Evolutionary conservation across 2,797 vertebrate genomes (phyloP), one percentile per base, ranked within the genome.

Genomic region (Sebastes vulpes): DNA sequence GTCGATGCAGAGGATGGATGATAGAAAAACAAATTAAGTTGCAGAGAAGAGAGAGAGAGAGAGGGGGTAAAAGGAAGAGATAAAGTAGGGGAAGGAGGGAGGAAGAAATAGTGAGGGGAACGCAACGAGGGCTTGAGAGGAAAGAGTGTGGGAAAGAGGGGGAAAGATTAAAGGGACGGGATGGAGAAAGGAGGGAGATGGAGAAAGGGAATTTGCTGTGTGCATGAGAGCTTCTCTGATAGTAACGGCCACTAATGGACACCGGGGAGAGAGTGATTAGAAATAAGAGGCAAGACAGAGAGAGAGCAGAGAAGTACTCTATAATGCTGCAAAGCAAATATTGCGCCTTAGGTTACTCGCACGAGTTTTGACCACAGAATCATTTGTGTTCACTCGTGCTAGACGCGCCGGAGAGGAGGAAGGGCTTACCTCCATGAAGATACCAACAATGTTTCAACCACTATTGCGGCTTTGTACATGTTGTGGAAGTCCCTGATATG

Each of bases 11-110:
- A 76, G 63, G 87, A 89, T 61, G 84, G 75, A 90, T 79, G 82
- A 87, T 87, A 89, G 77, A 74, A 89, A 90, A 92, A 84, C 78
- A 91, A 90, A 91, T 90, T 78, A 91, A 93, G 88, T 85, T 79
- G 78, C 70, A 74, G 63, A 64, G 67, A 72, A 46, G 26, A 65
- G 72, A 66, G 31, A 28, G 31, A 26, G 21, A 32, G 23, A 12
- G 67, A 68, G 68, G 26, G 61, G 23, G 75, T 59, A 42, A 88
- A 61, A 78, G 56, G 46, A 83, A 65, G 71, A 60, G 63, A 84
- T 63, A 77, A 76, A 35, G 72, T 10, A 4, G 35, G 38, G n/a
- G 35, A 56, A 28, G 70, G 25, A 46, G 53, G 54, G 28, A 20
- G 56, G 26, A 29, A 61, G 78, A 65, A 57, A 77, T n/a, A 53